Evolutionary conservation across 2,888 invertebrate species (phyloP).

Genomic region (Aspidiotus rigidus): DNA sequence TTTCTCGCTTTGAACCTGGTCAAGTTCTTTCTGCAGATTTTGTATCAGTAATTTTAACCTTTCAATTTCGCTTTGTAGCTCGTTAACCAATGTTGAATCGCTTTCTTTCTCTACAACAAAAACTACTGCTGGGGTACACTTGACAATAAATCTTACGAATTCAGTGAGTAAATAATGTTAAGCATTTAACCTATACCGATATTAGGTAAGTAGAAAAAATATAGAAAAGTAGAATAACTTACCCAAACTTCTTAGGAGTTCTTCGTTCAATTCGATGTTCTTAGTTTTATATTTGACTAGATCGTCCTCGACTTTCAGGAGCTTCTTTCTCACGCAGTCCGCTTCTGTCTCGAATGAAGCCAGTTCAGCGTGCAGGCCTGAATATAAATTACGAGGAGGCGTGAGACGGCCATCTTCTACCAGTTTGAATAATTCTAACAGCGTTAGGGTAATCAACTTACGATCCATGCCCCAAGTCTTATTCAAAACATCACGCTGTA

Average conservation of each 20-base stretch:
- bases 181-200: too few species aligned
- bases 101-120: conserved; percentile 22
- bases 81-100: conserved; percentile 16
- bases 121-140: not conserved
- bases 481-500: conserved; percentile 52
- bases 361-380: conserved; percentile 56
- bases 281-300: conserved; percentile 51
- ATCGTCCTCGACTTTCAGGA: conserved; percentile 55
- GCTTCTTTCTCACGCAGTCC: conserved; percentile 52
- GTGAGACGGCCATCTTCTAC: not conserved
- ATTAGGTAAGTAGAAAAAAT: not conserved
- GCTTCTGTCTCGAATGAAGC: conserved; percentile 59
- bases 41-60: conserved; percentile 4
- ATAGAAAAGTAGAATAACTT: conserved; percentile 37
- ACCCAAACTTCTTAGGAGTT: conserved; percentile 53
- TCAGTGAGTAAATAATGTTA: too few species aligned
- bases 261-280: conserved; percentile 52
- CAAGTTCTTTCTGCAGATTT: conserved; percentile 18
- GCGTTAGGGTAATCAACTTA: conserved; percentile 44
- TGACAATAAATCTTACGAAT: too few species aligned
- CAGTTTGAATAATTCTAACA: not conserved
- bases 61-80: conserved; percentile 21
- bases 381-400: not conserved
- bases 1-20: conserved; percentile 14
- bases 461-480: conserved; percentile 56